These are phyloP conservation scores for Paratrypauchen microcephalus DNA, from an alignment of 2,797 vertebrate species.

Conservation along the genomic window DNA sequence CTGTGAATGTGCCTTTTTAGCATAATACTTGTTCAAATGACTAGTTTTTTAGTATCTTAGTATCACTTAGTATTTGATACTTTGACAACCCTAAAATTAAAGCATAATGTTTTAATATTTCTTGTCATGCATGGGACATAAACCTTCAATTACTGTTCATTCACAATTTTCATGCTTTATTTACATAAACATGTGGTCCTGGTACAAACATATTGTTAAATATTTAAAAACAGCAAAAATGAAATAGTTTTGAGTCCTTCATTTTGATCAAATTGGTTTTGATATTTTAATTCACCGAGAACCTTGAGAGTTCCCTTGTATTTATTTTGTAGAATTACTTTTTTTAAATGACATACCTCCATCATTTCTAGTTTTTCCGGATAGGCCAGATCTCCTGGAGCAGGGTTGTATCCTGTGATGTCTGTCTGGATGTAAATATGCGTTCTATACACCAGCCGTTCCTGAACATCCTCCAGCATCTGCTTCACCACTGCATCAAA, in stretches of 20 bases:
- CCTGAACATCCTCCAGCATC: constrained; percentile 98
- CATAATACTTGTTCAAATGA: no score
- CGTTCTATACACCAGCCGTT: constrained; percentile 94
- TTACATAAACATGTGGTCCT: not conserved
- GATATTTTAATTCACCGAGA: not conserved
- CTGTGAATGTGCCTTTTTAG: no score
- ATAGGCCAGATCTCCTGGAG: constrained; percentile 93
- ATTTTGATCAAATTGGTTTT: not conserved
- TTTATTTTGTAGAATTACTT: not conserved
- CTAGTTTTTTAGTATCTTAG: no score
- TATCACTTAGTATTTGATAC: no score
- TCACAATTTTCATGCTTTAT: not conserved
- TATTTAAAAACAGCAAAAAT: not conserved
- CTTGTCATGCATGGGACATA: not conserved
- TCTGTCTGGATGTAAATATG: constrained; percentile 98
- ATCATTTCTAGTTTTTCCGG: constrained; percentile 98
- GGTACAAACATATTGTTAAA: not conserved
- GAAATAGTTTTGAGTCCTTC: not conserved
- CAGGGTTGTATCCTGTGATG: constrained; percentile 93
- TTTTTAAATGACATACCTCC: constrained; percentile 78
- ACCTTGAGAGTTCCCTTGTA: not conserved
- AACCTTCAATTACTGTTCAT: not conserved
- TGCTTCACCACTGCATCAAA: constrained; percentile 93
- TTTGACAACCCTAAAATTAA: not conserved
- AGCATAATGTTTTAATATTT: not conserved